Evolutionary conservation across 2,113 vertebrate genomes (phyloP), one percentile per base, ranked within the genome.

Genomic region (Chamaetylas fuelleborni): DNA sequence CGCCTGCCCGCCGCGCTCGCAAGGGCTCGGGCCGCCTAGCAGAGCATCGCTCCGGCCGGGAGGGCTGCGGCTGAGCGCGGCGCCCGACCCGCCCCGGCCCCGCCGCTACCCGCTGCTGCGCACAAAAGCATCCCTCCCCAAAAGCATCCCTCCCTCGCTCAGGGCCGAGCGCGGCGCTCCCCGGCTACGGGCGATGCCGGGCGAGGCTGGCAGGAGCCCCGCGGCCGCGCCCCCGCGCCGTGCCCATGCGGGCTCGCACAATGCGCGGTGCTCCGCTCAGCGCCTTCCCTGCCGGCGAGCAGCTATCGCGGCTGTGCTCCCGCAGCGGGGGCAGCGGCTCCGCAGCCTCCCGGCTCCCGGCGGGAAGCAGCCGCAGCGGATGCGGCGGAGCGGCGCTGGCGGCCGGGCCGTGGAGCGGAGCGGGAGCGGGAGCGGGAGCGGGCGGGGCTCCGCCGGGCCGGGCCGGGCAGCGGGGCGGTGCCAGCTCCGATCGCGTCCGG

Each of bases 41-140:
- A 70, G 77, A 69, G 87, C 95, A 96, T 94, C 71, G 26, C 80
- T 14, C 57, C 73, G 12, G 67, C 91, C 57, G 25, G 58, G 31
- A 71, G 69, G 66, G 72, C 93, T 91, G 74, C 78, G 70, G 66
- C 22, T 14, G 48, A 80, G 47, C 56, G 92, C 81, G 69, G 50
- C 64, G 72, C 94, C 89, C 74, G 31, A 33, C 56, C 80, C 19
- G 66, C 92, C 14, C 88, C 34, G 15, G n/a, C 38, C 50, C 53
- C 40, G 67, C 40, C 50, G 94, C 18, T 67, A n/a, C 38, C 57
- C 61, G 81, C 94, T 38, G 64, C 64, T 70, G 62, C 82, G 81
- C 96, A 94, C 94, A 80, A 67, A 71, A 81, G 87, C 93, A 91
- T 78, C 80, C 77, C 85, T 78, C 80, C 77, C 85, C 94, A 74